Evolutionary conservation across 2,888 invertebrate genomes (phyloP).

Genomic region (Argyresthia goedartella): DNA sequence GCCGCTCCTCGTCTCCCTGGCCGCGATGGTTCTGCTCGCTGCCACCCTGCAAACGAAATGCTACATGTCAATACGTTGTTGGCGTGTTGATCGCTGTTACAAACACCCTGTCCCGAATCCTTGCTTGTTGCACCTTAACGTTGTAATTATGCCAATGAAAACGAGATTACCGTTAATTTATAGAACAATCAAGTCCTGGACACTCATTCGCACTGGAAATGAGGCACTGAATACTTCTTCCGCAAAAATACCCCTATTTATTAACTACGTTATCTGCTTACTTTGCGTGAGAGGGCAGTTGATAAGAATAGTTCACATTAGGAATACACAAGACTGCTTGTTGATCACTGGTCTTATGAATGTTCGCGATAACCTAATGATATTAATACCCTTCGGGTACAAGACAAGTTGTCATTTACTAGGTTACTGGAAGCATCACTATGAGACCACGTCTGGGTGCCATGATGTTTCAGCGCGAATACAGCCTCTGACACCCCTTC

Average conservation of each 20-base stretch:
- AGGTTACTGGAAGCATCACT: background rate
- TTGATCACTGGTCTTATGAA: constrained; percentile 35
- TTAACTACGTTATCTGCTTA: constrained; percentile 53
- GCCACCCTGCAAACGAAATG: constrained; percentile 41
- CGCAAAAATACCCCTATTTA: constrained; percentile 23
- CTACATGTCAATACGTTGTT: background rate
- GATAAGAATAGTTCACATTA: constrained; percentile 46
- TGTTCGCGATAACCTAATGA: constrained; percentile 53
- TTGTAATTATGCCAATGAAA: no score
- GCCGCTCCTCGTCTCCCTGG: constrained; percentile 56
- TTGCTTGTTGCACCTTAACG: background rate
- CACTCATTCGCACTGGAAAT: constrained; percentile 34
- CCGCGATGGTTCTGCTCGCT: constrained; percentile 52
- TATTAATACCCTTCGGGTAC: constrained; percentile 16
- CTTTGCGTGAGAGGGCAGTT: constrained; percentile 45
- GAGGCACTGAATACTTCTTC: constrained; percentile 11
- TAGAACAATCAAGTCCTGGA: constrained; percentile 17
- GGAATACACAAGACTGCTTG: constrained; percentile 40
- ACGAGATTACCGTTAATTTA: background rate
- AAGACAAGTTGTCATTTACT: no score
- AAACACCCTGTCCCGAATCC: background rate
- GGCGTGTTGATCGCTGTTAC: background rate
- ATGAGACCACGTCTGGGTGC: background rate
- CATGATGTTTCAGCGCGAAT: background rate
- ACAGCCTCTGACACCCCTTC: background rate